Evolutionary conservation across 2,113 vertebrate species (phyloP), one percentile per base, ranked within the genome.

Genomic region (Scomber japonicus): DNA sequence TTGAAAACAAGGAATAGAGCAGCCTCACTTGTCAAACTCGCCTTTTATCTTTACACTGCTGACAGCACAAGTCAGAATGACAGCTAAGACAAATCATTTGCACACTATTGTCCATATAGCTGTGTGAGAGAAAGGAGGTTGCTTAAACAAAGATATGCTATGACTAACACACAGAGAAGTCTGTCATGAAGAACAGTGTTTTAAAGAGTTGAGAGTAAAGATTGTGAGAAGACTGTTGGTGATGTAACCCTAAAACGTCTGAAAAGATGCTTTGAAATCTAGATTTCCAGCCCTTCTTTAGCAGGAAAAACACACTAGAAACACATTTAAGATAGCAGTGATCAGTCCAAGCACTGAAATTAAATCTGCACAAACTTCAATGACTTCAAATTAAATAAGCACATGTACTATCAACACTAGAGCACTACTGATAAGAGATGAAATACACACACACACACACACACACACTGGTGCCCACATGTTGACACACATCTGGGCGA

Each of bases 11-110:
- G 27, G 19, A 51, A 49, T 5, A 9, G 16, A 88, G n/a, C 64
- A 16, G n/a, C 48, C 21, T 21, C 31, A 5, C 30, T 81, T 74
- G 67, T 80, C 71, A 31, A 45, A 55, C 61, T 78, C 57, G 15
- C 82, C 75, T 82, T 68, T 66, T 46, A 61, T 82, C 65, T 62
- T 55, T 14, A 48, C 45, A 21, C 50, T 14, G 19, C 49, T 81
- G 59, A 63, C 72, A 75, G 63, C 45, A 76, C 16, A 62, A 27
- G 53, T 11, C 45, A 81, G 53, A 63, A 35, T 71, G 57, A 82
- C 21, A 73, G 59, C 64, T 54, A 1, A 78, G 27, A 76, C 45
- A 57, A 48, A 66, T 84, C 13, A 9, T 48, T 48, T 71, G 30
- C 70, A 69, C 30, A 12, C 17, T 57, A 2, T 60, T 77, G 67